Evolutionary conservation across 2,888 invertebrate genomes (phyloP).

Genomic region (Macrostomum cliftonense): DNA sequence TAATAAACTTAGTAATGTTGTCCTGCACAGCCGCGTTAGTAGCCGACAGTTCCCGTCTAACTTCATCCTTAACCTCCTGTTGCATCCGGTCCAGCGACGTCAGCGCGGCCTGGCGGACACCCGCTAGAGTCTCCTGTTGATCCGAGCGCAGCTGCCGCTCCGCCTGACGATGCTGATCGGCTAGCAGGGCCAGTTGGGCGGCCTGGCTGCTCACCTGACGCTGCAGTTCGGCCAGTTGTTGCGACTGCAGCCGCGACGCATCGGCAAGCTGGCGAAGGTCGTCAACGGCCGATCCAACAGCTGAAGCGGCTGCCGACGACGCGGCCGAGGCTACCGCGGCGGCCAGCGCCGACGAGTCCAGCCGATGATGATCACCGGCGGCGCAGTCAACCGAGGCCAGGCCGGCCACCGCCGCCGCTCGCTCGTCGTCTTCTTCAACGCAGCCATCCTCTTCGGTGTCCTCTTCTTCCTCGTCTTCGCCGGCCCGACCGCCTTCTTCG

Average conservation of each 20-base stretch:
- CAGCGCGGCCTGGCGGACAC: constrained; percentile 40
- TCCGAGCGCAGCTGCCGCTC: too few relatives aligned
- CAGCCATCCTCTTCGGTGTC: background rate
- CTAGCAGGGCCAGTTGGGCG: too few relatives aligned
- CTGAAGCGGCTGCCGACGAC: background rate
- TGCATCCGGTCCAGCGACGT: constrained; percentile 55
- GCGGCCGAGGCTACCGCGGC: background rate
- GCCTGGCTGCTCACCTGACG: too few relatives aligned
- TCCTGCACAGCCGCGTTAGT: constrained; percentile 58
- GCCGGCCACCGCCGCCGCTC: background rate
- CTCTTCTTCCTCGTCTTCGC: background rate
- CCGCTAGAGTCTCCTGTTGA: too few relatives aligned
- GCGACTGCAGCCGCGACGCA: too few relatives aligned
- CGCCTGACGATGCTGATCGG: too few relatives aligned
- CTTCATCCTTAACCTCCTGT: constrained; percentile 53
- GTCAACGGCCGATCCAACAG: too few relatives aligned
- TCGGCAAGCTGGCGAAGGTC: too few relatives aligned
- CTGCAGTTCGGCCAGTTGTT: too few relatives aligned
- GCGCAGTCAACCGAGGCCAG: background rate
- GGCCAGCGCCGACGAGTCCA: background rate
- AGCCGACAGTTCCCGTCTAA: constrained; percentile 51
- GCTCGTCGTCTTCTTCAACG: background rate
- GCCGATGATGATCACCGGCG: too few relatives aligned
- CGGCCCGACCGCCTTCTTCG: background rate
- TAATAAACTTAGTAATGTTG: constrained; percentile 57